These are phyloP conservation scores for Lepus americanus DNA, from an alignment of 2,113 vertebrate species.

Conservation along the genomic window DNA sequence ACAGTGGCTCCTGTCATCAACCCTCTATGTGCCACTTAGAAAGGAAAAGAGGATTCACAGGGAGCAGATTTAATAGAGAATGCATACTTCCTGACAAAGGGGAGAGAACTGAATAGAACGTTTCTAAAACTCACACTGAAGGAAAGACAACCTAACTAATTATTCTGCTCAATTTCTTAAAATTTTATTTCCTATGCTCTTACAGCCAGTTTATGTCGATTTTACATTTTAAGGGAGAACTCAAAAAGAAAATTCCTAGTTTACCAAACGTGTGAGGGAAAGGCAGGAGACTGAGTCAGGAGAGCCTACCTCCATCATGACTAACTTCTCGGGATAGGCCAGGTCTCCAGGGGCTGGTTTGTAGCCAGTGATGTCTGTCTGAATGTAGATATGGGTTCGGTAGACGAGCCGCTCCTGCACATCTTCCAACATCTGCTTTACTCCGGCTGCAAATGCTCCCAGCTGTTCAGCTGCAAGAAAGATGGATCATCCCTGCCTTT, in stretches of 20 bases:
- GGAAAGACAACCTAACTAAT: background rate
- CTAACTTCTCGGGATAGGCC: conserved; percentile 97
- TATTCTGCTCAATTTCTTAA: background rate
- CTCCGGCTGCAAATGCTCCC: conserved; percentile 94
- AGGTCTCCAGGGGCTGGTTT: conserved; percentile 97
- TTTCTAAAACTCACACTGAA: conserved; percentile 13
- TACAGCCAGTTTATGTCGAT: conserved; percentile 14
- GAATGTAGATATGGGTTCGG: conserved; percentile 98
- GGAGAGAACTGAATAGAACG: background rate
- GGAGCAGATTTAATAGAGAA: conserved; percentile 34
- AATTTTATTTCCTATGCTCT: conserved; percentile 43
- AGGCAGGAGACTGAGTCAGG: background rate
- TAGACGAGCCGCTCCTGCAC: conserved; percentile 98
- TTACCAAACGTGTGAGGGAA: background rate
- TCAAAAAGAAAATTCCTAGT: conserved; percentile 48
- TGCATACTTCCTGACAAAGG: background rate
- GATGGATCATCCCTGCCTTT: conserved; percentile 17
- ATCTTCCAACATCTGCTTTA: conserved; percentile 99
- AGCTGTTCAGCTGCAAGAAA: conserved; percentile 91
- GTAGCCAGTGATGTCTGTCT: conserved; percentile 97
- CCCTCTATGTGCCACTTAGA: background rate
- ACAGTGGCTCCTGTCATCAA: background rate
- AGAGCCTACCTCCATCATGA: conserved; percentile 97
- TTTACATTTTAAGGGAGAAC: conserved; percentile 28
- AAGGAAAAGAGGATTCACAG: background rate